Evolutionary conservation across 2,888 invertebrate genomes (phyloP).

Genomic region (Congeria kusceri): DNA sequence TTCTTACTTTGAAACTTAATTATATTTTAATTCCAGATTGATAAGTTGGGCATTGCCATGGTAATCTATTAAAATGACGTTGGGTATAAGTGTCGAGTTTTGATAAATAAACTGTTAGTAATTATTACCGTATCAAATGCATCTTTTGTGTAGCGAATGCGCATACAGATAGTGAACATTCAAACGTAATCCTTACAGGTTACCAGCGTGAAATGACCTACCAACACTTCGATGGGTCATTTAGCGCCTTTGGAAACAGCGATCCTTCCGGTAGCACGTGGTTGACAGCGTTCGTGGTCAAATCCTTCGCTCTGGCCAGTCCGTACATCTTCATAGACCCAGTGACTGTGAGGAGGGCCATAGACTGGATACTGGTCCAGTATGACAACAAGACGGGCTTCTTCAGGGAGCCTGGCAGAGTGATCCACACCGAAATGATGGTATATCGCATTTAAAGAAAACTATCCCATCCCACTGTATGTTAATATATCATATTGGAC

Average conservation of each 20-base stretch:
- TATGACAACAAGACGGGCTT: slow-evolving; percentile 90
- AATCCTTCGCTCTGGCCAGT: slow-evolving; percentile 89
- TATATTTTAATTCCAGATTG: no score
- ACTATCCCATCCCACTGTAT: no score
- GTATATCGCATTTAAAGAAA: slow-evolving; percentile 53
- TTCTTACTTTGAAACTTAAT: no score
- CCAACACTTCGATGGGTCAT: slow-evolving; percentile 94
- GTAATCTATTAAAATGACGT: no score
- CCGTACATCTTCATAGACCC: slow-evolving; percentile 90
- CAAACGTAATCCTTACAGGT: slow-evolving; percentile 83
- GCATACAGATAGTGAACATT: no score
- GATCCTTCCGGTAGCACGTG: slow-evolving; percentile 92
- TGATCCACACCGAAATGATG: slow-evolving; percentile 90
- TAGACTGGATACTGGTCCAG: slow-evolving; percentile 90
- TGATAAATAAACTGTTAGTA: no score
- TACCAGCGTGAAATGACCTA: slow-evolving; percentile 97
- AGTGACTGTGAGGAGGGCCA: slow-evolving; percentile 88
- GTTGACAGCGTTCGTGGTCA: slow-evolving; percentile 94
- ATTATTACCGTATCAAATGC: no score
- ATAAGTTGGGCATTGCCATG: no score
- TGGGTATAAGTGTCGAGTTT: no score
- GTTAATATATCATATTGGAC: no score
- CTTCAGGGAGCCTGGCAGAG: slow-evolving; percentile 90
- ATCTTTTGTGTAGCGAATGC: no score
- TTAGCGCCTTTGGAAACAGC: slow-evolving; percentile 93